phyloP scores from a whole-genome alignment of 2,888 invertebrate genomes.

The Julus scanicus region DNA sequence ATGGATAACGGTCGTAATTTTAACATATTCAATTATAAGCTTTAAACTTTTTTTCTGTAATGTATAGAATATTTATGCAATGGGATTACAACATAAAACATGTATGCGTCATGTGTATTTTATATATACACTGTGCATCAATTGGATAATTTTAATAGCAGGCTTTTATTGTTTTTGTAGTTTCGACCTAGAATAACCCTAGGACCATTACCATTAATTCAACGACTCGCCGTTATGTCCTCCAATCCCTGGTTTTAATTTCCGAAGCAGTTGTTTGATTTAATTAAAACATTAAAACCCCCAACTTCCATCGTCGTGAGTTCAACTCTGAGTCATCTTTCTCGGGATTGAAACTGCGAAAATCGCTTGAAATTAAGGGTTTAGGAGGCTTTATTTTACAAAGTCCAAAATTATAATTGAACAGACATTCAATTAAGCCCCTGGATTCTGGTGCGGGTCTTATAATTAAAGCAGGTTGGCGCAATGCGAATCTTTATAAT shows the following conservation, averaged over 20 bases:
- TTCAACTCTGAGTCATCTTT: constrained; percentile 1
- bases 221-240: not conserved
- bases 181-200: not conserved
- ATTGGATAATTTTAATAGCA: not conserved
- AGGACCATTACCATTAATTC: constrained; percentile 15
- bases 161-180: not conserved
- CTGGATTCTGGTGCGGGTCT: not conserved
- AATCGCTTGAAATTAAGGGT: constrained; percentile 22
- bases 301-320: not conserved
- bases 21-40: too few relatives aligned
- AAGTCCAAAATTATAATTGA: constrained; percentile 20
- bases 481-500: not conserved
- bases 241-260: not conserved
- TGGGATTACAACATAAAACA: too few relatives aligned
- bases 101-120: too few relatives aligned
- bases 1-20: too few relatives aligned
- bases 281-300: constrained; percentile 12
- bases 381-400: constrained; percentile 27
- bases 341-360: not conserved
- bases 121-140: too few relatives aligned
- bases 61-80: too few relatives aligned
- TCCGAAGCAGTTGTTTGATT: constrained; percentile 10
- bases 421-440: constrained; percentile 24
- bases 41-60: too few relatives aligned
- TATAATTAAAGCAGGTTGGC: constrained; percentile 18